Evolutionary conservation across 1,140 invertebrate species (phyloP), one percentile per base, ranked within the genome.

Genomic region (Samia ricini): DNA sequence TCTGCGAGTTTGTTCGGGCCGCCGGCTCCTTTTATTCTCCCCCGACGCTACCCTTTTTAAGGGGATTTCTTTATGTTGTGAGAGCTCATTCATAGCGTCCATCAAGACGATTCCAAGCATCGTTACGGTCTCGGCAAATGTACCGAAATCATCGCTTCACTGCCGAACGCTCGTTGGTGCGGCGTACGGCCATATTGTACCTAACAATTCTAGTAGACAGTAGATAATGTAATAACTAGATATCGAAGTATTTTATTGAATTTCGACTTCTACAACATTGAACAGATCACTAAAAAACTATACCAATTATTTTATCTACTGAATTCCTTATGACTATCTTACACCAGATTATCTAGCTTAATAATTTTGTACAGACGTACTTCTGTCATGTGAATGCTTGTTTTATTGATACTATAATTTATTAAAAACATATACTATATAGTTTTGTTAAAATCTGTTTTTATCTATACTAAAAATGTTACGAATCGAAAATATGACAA

Each of bases 1-100:
- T 68, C 36, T 33, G 29, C 51, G 63, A 65, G 49, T 83, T 85
- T 87, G 80, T 22, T 15, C 71, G 74, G 49, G 61, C 23, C 76
- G 7, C 66, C 74, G 75, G 18, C 61, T 68, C 73, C 64, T 77
- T 78, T 80, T 83, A 83, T 83, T 78, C 84, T 78, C 81, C 85
- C 85, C 85, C 78, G 71, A 70, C 76, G 84, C 76, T 90, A 90
- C 88, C 88, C 88, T 90, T 90, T 89, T 88, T 88, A 89, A 88
- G 88, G 85, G 85, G 85, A 88, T 90, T 90, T 90, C 88, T 90
- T 90, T 90, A 90, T 90, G 88, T 88, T 88, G 85, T 90, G 88
- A 90, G 88, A 90, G 85, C 88, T 90, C 88, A 88, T 90, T 90
- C 79, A 77, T 79, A 81, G 88, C 85, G 85, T 88, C 85, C 88